A percentile compares a stretch with the other conserved stretches of the same genome.
phyloP scores from a whole-genome alignment of 2,888 invertebrate species.

The Bembecia ichneumoniformis region DNA sequence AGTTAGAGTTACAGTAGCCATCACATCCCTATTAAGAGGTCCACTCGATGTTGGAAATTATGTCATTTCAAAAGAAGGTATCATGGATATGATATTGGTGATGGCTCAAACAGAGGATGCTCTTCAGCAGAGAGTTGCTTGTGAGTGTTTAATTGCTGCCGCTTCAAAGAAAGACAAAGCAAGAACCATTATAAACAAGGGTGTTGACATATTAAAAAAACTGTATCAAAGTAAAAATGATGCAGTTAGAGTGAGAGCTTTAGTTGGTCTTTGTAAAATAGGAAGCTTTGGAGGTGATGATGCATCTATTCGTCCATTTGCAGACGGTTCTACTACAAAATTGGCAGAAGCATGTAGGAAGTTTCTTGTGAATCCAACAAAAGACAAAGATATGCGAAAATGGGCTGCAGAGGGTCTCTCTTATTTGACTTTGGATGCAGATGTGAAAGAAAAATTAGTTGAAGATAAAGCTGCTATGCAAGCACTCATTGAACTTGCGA shows the following conservation, averaged over 20 bases:
- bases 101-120: slow-evolving; percentile 96
- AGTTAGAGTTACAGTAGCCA: slow-evolving; percentile 87
- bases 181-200: slow-evolving; percentile 88
- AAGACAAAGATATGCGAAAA: slow-evolving; percentile 89
- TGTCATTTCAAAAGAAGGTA: slow-evolving; percentile 85
- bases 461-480: slow-evolving; percentile 87
- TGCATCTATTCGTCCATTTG: slow-evolving; percentile 93
- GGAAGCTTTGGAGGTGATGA: slow-evolving; percentile 96
- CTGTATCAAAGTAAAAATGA: slow-evolving; percentile 93
- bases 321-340: slow-evolving; percentile 93
- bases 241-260: slow-evolving; percentile 87
- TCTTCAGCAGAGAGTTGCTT: slow-evolving; percentile 93
- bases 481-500: slow-evolving; percentile 90
- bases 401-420: slow-evolving; percentile 98
- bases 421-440: slow-evolving; percentile 96
- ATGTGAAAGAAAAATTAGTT: slow-evolving; percentile 96
- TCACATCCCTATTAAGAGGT: slow-evolving; percentile 91
- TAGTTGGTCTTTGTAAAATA: slow-evolving; percentile 95
- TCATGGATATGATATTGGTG: slow-evolving; percentile 95
- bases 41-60: slow-evolving; percentile 94
- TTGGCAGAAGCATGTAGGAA: slow-evolving; percentile 94
- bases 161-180: slow-evolving; percentile 98
- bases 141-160: slow-evolving; percentile 96
- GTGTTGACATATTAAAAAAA: slow-evolving; percentile 93
- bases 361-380: slow-evolving; percentile 89